Evolutionary conservation across 2,113 vertebrate species (phyloP), one percentile per base, ranked within the genome.

Genomic region (Sinocyclocheilus rhinocerous): DNA sequence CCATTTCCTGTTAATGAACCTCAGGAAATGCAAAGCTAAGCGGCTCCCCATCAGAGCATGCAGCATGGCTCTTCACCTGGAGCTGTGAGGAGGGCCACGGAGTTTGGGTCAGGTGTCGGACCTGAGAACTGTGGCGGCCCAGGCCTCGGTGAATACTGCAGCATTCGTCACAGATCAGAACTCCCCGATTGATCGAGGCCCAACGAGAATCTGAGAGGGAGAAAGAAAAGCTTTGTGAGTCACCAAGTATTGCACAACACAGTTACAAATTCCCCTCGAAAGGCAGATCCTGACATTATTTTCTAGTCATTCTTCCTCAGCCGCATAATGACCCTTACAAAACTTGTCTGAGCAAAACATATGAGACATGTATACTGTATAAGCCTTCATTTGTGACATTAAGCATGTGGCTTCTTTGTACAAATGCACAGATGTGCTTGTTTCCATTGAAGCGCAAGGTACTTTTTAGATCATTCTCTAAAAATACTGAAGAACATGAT

Each of bases 81-180:
- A 99, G 94, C 92, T 99, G 93, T 1, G 97, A 97, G 6, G 96
- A 91, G 26, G 98, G 97, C 98, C 98, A 99, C 0, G 95, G 89
- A 0, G 96, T 97, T 78, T 98, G 98, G 80, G 95, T 98, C 90
- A 99, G 96, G 90, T 99, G 98, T 72, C 97, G 95, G 76, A 99
- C 98, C 93, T 99, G 98, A 72, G 98, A 99, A 93, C 98, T 99
- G 87, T 99, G 98, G 18, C 98, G 96, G 9, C 98, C 98, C 88
- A 99, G 91, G 87, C 98, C 99, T 85, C 98, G 95, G 83, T 99
- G 98, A 65, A 99, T 97, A 33, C 98, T 98, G 90, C 98, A 99
- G 95, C 98, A 99, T 92, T 99, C 97, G 0, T 99, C 98, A 82
- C 98, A 99, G 89, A 99, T 95, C 85, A 99, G 93, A 84, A 98